A percentile compares a stretch with the other conserved stretches of the same genome.
phyloP scores from a whole-genome alignment of 2,113 vertebrate species.

The Perca schrenkii region DNA sequence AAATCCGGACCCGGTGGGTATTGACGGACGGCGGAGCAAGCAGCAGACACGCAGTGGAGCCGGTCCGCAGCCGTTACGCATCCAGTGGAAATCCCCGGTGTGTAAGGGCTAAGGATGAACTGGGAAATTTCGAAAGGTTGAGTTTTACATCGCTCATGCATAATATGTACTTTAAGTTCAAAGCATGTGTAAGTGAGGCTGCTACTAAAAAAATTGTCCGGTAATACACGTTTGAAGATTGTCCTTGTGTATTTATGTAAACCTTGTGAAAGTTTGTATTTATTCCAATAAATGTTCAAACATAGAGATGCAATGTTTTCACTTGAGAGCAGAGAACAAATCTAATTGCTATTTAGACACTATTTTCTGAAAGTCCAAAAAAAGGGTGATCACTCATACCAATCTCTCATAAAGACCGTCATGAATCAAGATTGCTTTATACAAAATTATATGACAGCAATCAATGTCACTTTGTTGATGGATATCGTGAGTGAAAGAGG shows the following conservation, averaged over 20 bases:
- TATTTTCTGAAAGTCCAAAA: conserved; percentile 32
- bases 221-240: background rate
- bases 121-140: no score
- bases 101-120: background rate
- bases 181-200: background rate
- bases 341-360: conserved; percentile 22
- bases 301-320: background rate
- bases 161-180: no score
- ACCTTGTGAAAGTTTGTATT: background rate
- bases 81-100: no score
- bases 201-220: background rate
- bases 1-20: no score
- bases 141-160: no score
- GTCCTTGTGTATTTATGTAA: background rate
- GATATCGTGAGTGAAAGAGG: conserved; percentile 62
- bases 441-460: conserved; percentile 76
- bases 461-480: conserved; percentile 69
- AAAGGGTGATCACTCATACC: conserved; percentile 8
- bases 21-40: no score
- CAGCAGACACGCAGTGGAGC: no score
- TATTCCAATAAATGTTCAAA: background rate
- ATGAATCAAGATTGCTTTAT: conserved; percentile 70
- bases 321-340: background rate
- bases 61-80: no score
- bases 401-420: conserved; percentile 56